These are phyloP conservation scores for Boulengeromyrus knoepffleri DNA, from an alignment of 2,113 vertebrate genomes.

Conservation along the genomic window DNA sequence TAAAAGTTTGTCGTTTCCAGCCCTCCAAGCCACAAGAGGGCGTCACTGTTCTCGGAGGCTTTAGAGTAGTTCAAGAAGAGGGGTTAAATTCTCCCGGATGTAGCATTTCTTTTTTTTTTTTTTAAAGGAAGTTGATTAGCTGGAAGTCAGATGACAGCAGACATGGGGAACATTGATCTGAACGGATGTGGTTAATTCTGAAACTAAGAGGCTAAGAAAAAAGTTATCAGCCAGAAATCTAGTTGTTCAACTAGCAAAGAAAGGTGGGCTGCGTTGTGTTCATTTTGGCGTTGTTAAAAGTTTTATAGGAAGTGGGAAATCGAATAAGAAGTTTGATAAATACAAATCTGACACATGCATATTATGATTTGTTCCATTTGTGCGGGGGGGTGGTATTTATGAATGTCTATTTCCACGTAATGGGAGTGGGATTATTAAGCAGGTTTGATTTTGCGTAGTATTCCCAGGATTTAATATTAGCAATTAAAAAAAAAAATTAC, in stretches of 20 bases:
- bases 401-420: background rate
- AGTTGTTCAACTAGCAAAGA: conserved; percentile 7
- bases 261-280: background rate
- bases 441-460: background rate
- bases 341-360: background rate
- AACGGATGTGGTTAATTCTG: background rate
- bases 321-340: background rate
- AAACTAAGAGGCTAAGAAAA: background rate
- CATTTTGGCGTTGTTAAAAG: background rate
- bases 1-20: background rate
- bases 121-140: background rate
- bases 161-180: background rate
- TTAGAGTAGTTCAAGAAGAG: background rate
- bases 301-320: background rate
- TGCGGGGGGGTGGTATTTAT: background rate
- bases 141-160: conserved; percentile 12
- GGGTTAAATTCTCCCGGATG: background rate
- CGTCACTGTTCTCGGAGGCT: background rate
- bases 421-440: background rate
- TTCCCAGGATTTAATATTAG: background rate
- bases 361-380: background rate
- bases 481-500: background rate
- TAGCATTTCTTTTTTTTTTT: background rate
- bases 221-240: conserved; percentile 14
- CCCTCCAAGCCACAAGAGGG: background rate